Evolutionary conservation across 2,113 vertebrate species (phyloP).

Genomic region (Psittacara wagleri): DNA sequence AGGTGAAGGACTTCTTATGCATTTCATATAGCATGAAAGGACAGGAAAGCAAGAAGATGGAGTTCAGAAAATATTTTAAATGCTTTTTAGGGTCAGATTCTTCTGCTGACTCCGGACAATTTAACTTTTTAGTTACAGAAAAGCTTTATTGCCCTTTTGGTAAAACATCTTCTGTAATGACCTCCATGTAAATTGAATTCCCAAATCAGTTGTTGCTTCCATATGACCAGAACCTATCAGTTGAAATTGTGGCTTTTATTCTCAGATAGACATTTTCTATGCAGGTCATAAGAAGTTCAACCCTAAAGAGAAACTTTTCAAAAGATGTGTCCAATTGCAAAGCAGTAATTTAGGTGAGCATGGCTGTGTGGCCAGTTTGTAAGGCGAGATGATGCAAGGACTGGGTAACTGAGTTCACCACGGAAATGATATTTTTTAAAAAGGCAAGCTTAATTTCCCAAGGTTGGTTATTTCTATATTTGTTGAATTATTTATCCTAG

Average conservation of each 20-base stretch:
- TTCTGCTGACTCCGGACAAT: background rate
- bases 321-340: conserved; percentile 26
- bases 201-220: background rate
- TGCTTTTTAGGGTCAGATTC: background rate
- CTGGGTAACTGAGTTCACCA: background rate
- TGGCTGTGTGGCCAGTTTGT: conserved; percentile 17
- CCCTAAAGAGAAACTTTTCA: conserved; percentile 24
- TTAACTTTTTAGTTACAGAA: background rate
- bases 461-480: background rate
- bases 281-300: conserved; percentile 49
- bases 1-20: background rate
- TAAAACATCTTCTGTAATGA: background rate
- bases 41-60: background rate
- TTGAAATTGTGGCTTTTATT: background rate
- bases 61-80: background rate
- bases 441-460: background rate
- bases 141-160: background rate
- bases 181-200: background rate
- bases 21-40: background rate
- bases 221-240: background rate
- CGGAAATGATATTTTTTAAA: background rate
- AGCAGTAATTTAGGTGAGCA: conserved; percentile 41
- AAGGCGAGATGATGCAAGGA: conserved; percentile 27
- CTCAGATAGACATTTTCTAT: background rate
- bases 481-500: background rate